Percentiles rank a stretch among this genome's conserved stretches.
phyloP scores from a whole-genome alignment of 2,888 invertebrate species.

The Yponomeuta plumbellus region DNA sequence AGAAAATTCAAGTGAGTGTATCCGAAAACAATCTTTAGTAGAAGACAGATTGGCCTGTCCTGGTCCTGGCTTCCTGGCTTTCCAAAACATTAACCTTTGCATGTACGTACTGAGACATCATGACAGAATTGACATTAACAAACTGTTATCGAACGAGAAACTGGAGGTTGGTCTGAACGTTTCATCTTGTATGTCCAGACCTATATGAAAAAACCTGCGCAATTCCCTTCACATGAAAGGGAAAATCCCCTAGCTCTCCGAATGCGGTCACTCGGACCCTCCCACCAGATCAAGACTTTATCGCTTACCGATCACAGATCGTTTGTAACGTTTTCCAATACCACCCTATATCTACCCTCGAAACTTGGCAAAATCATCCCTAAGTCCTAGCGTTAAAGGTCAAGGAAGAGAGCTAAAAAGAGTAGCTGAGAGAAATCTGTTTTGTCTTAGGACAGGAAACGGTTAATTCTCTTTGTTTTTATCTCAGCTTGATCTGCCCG shows the following conservation, averaged over 20 bases:
- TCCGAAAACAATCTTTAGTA: too few species aligned
- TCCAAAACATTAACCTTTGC: too few species aligned
- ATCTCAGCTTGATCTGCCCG: constrained; percentile 8
- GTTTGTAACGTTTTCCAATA: constrained; percentile 30
- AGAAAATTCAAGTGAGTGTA: too few species aligned
- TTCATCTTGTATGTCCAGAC: too few species aligned
- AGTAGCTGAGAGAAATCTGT: not conserved
- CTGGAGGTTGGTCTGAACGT: too few species aligned
- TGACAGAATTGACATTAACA: too few species aligned
- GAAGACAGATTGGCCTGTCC: too few species aligned
- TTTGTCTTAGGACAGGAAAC: constrained; percentile 12
- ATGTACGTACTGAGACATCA: too few species aligned
- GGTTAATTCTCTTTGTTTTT: constrained; percentile 14
- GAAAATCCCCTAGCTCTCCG: not conserved
- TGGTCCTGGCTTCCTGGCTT: too few species aligned
- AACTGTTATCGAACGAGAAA: too few species aligned
- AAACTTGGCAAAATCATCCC: not conserved
- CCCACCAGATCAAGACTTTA: constrained; percentile 32
- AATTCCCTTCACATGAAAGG: not conserved
- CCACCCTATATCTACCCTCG: not conserved
- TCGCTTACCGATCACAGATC: constrained; percentile 31
- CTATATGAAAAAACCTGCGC: not conserved
- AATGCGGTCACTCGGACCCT: constrained; percentile 19
- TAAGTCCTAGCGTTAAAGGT: not conserved
- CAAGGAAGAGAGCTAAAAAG: not conserved